Evolutionary conservation across 2,113 vertebrate species (phyloP).

Genomic region (Rhea americana): DNA sequence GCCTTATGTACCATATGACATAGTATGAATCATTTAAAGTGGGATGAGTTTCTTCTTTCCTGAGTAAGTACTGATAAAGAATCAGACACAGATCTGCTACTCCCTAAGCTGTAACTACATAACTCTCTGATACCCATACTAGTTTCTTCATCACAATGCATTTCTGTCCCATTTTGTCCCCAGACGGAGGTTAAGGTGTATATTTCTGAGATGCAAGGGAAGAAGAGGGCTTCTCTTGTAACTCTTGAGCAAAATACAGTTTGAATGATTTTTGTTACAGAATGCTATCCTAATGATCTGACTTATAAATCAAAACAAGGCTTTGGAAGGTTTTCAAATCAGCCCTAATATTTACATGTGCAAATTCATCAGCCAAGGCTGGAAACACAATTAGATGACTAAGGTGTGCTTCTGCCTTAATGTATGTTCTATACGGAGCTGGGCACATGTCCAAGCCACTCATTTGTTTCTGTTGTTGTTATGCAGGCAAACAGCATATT

Average conservation of each 20-base stretch:
- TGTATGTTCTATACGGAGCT: background rate
- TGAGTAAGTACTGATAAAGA: background rate
- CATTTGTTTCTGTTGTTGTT: background rate
- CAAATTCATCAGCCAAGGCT: background rate
- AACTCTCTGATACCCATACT: background rate
- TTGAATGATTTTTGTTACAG: background rate
- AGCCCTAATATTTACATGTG: background rate
- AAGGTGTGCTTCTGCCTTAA: background rate
- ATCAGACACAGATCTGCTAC: background rate
- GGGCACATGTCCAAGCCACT: background rate
- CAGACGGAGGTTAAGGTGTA: background rate
- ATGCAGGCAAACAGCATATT: background rate
- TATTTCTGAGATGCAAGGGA: background rate
- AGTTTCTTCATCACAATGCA: background rate
- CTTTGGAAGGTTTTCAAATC: background rate
- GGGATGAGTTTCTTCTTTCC: background rate
- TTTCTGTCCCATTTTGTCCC: background rate
- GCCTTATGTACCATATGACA: background rate
- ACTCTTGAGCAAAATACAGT: background rate
- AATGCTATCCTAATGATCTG: background rate
- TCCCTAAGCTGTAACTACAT: rapidly evolving
- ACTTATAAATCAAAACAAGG: background rate
- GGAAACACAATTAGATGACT: background rate
- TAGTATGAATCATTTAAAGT: background rate
- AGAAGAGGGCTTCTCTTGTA: background rate